A percentile compares a stretch with the other conserved stretches of the same genome.
Conservation (phyloP, 2,797 vertebrate genomes). For the Parauchenoglanis ngamensis region DNA sequence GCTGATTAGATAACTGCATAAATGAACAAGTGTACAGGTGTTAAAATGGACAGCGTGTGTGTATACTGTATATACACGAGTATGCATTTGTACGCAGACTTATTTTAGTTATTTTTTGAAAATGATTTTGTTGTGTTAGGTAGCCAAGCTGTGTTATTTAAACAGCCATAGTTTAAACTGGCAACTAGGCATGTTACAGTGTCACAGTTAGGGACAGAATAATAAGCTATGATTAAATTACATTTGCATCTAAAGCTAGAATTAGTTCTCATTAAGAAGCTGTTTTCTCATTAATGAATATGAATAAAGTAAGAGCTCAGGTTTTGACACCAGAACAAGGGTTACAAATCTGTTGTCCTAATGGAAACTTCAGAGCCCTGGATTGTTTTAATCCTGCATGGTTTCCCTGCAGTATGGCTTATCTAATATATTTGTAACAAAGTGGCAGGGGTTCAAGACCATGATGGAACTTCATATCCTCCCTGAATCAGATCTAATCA, state of each 20-base stretch:
- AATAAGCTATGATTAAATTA: neutral
- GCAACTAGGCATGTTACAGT: neutral
- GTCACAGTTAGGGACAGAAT: neutral
- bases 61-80: too few relatives aligned
- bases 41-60: neutral
- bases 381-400: neutral
- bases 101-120: neutral
- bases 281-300: neutral
- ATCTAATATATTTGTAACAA: slow-evolving; percentile 1
- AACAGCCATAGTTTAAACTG: neutral
- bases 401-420: neutral
- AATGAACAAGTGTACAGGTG: neutral
- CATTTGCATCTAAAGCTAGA: neutral
- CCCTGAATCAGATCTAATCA: neutral
- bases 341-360: neutral
- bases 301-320: neutral
- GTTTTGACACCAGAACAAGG: neutral
- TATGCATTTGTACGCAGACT: too few relatives aligned
- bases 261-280: neutral
- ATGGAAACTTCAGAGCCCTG: neutral
- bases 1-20: too few relatives aligned
- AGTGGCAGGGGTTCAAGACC: neutral
- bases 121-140: neutral
- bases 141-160: neutral
- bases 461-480: neutral